Conservation (phyloP, 2,797 vertebrate genomes). For the Acomys russatus region DNA sequence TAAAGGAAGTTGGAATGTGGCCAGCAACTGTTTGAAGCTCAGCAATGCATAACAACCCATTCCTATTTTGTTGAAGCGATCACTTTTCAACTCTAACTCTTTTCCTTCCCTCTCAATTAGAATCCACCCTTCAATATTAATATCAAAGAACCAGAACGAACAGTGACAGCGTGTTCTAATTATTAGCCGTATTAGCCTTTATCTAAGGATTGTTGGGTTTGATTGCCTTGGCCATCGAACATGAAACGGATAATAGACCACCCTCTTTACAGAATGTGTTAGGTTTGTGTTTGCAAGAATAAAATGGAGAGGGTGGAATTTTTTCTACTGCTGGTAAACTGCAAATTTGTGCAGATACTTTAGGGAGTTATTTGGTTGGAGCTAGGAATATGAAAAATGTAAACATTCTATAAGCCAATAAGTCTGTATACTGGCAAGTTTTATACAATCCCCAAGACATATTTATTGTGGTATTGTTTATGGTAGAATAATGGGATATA, state of each 20-base stretch:
- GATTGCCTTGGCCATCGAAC: conserved; percentile 43
- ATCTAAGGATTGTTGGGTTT: conserved; percentile 61
- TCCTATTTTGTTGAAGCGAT: not conserved
- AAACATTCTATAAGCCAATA: not conserved
- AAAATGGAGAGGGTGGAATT: not conserved
- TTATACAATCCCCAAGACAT: conserved; percentile 5
- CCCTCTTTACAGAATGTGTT: not conserved
- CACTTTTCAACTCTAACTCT: not conserved
- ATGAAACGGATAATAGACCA: not conserved
- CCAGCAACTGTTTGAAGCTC: conserved; percentile 19
- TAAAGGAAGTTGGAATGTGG: not conserved
- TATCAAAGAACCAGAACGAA: conserved; percentile 46
- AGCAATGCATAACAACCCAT: not conserved
- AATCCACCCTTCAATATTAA: conserved; percentile 58
- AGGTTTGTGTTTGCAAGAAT: not conserved
- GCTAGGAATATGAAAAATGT: conserved; percentile 19
- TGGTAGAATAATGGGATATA: conserved; percentile 27
- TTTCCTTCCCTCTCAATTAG: conserved; percentile 65
- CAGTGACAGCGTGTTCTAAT: not conserved
- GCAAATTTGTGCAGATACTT: not conserved
- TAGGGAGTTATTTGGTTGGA: not conserved
- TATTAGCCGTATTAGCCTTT: not conserved
- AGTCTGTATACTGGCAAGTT: not conserved
- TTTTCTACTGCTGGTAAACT: not conserved
- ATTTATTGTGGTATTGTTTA: conserved; percentile 50